Conservation (phyloP, 2,113 vertebrate species). For the Pampusana beccarii region DNA sequence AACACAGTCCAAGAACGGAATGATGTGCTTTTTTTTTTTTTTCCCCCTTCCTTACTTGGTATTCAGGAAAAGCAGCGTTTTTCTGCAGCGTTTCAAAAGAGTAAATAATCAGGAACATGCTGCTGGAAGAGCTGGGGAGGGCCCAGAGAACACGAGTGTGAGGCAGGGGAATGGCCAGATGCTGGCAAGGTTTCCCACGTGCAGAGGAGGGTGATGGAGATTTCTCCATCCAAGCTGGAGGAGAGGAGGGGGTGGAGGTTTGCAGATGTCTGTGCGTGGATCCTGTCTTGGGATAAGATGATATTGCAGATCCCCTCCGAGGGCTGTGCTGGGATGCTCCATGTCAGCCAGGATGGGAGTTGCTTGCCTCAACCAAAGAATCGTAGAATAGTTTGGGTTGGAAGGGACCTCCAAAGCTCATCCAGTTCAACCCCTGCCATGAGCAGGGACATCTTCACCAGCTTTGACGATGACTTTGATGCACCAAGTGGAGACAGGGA, state of each 20-base stretch:
- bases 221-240: neutral
- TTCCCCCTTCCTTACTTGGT: neutral
- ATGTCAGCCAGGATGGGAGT: too few relatives aligned
- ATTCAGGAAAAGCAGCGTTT: conserved; percentile 34
- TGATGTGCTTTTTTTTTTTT: neutral
- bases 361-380: too few relatives aligned
- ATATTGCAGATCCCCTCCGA: neutral
- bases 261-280: neutral
- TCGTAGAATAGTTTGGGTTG: too few relatives aligned
- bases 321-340: neutral
- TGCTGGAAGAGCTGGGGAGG: conserved; percentile 20
- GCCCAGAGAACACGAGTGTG: conserved; percentile 15
- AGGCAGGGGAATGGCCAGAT: neutral
- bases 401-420: too few relatives aligned
- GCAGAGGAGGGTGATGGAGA: neutral
- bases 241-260: neutral
- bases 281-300: neutral
- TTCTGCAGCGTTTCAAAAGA: conserved; percentile 16
- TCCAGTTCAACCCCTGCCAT: too few relatives aligned
- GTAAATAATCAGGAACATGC: conserved; percentile 14
- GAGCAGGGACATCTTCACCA: too few relatives aligned
- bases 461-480: neutral
- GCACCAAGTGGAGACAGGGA: neutral
- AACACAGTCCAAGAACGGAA: neutral
- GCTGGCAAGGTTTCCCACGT: neutral